These are phyloP conservation scores for Apis cerana DNA, from an alignment of 1,140 invertebrate species.

Conservation along the genomic window DNA sequence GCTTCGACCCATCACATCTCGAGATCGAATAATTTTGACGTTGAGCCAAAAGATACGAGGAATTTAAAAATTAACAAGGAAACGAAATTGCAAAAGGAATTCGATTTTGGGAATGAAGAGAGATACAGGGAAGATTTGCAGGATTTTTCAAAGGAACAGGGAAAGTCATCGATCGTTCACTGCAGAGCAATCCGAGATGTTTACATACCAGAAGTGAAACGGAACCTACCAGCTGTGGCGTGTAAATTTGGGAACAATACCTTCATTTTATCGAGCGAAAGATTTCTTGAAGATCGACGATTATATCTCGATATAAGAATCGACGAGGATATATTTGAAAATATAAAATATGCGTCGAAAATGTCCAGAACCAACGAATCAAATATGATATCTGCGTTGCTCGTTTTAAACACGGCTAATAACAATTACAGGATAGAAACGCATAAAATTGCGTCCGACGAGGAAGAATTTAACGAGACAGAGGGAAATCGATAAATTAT, in stretches of 20 bases:
- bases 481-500: background rate
- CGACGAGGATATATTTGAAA: slow-evolving; percentile 58
- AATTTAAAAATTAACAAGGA: no score
- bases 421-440: slow-evolving; percentile 62
- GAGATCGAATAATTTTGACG: background rate
- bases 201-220: slow-evolving; percentile 60
- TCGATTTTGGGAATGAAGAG: background rate
- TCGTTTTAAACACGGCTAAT: slow-evolving; percentile 59
- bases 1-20: background rate
- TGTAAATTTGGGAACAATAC: slow-evolving; percentile 57
- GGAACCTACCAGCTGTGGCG: slow-evolving; percentile 64
- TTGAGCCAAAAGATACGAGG: background rate
- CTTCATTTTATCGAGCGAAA: slow-evolving; percentile 69
- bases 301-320: slow-evolving; percentile 60
- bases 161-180: slow-evolving; percentile 21
- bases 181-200: slow-evolving; percentile 59
- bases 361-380: slow-evolving; percentile 6
- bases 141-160: background rate
- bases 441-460: background rate
- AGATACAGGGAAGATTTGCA: no score
- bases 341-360: slow-evolving; percentile 26
- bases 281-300: slow-evolving; percentile 67
- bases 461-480: background rate
- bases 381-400: slow-evolving; percentile 60
- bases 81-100: no score